phyloP scores from a whole-genome alignment of 2,888 invertebrate genomes.

The Drosophila glabriapex region DNA sequence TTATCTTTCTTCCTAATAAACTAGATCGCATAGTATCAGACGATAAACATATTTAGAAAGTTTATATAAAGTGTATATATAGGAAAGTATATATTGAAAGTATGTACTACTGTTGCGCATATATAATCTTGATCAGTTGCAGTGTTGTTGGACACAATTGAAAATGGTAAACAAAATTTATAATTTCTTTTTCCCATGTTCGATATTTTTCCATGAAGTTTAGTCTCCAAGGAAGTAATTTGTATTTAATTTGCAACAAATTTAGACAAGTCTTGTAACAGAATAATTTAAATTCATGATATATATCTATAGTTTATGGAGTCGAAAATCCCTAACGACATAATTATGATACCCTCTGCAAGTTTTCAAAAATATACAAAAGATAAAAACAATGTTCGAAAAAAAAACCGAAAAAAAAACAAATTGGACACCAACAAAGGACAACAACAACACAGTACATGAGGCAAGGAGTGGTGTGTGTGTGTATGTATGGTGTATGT shows the following conservation, averaged over 20 bases:
- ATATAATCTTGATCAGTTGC: background rate
- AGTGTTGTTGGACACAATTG: background rate
- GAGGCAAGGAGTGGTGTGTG: conserved; percentile 26
- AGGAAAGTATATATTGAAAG: background rate
- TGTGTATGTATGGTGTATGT: background rate
- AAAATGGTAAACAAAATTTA: background rate
- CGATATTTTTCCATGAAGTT: background rate
- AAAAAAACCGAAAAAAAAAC: conserved; percentile 50
- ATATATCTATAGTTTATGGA: background rate
- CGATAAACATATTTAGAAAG: background rate
- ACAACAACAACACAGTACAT: conserved; percentile 33
- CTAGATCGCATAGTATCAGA: background rate
- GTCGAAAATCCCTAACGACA: too few relatives aligned
- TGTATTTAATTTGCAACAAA: background rate
- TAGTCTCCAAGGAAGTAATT: background rate
- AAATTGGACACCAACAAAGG: conserved; percentile 30
- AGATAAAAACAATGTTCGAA: background rate
- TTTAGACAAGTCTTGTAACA: background rate
- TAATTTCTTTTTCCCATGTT: background rate
- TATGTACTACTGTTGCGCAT: background rate
- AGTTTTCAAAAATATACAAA: background rate
- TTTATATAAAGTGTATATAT: background rate
- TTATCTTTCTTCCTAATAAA: background rate
- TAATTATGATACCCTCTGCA: background rate
- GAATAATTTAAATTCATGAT: background rate